Base-by-base conservation (phyloP, 2,797 vertebrate species). In the Sciurus carolinensis region DNA sequence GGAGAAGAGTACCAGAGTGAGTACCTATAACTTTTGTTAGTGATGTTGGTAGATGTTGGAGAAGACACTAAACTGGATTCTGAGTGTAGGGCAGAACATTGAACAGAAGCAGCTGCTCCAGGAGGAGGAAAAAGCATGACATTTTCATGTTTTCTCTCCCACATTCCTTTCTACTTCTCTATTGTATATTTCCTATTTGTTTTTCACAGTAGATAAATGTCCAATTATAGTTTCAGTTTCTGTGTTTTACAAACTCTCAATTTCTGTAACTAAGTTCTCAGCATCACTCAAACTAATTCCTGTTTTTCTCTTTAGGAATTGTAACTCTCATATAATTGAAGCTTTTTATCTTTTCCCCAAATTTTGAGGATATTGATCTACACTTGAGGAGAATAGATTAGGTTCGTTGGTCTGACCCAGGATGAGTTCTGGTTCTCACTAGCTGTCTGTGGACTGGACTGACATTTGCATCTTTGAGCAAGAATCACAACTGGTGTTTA, bases 231-330 rank as follows among this genome's bases (percentile, higher is more conserved):
- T 93, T 95, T 91, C 17, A 44, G 2, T 50, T 94, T 95, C 42
- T 50, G 10, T 71, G 30, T 88, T 62, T 84, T 73, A 47, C 59
- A 80, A 64, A 93, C 20, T 84, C 24, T 24, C n/a, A 75, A 39
- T 86, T 88, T 81, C 10, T 95, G 42, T 75, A 36, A 66, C 73
- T 86, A 90, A 33, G 18, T 44, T 92, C 44, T 91, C 81, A 87
- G 36, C 17, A 89, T 44, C 18, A 54, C 33, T 81, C 20, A 82
- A 86, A 79, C 30, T 79, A 80, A 91, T 91, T 85, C 26, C 64
- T 62, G n/a, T 67, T 90, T 96, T 95, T 90, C 36, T 85, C 20
- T 75, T 96, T 77, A 83, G 76, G 72, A 94, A 91, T 64, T 87
- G 42, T 59, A 89, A 28, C 28, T 91, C 8, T 89, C 15, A 62